Evolutionary conservation across 2,888 invertebrate genomes (phyloP).

Genomic region (Miltochrista miniata): DNA sequence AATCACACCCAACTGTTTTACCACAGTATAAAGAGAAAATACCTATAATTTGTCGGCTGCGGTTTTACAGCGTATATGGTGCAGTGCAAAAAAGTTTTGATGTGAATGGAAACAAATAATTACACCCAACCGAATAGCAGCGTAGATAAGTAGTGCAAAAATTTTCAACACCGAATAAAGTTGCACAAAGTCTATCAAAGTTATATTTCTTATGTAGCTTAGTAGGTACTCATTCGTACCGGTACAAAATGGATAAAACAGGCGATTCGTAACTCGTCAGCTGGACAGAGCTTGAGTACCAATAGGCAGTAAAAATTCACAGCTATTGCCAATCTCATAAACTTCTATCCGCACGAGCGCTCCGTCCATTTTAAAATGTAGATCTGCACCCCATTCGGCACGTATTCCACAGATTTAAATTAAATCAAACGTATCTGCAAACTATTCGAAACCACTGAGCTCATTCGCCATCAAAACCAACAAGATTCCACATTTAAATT

Average conservation of each 20-base stretch:
- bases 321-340: constrained; percentile 9
- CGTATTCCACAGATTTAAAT: constrained; percentile 31
- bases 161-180: no score
- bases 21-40: no score
- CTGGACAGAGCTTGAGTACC: constrained; percentile 2
- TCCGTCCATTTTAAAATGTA: constrained; percentile 20
- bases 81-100: no score
- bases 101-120: no score
- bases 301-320: constrained; percentile 6
- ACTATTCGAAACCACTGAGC: constrained; percentile 26
- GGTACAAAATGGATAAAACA: constrained; percentile 1
- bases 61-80: no score
- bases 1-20: no score
- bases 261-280: constrained; percentile 7
- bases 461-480: constrained; percentile 31
- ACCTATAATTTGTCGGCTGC: no score
- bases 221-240: no score
- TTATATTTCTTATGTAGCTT: no score
- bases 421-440: constrained; percentile 25
- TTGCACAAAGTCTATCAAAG: no score
- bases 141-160: no score
- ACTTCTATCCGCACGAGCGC: constrained; percentile 9
- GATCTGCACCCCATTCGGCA: constrained; percentile 10
- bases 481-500: constrained; percentile 42
- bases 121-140: no score